phyloP scores from a whole-genome alignment of 2,113 vertebrate genomes.

The Gallinago jamesoni region DNA sequence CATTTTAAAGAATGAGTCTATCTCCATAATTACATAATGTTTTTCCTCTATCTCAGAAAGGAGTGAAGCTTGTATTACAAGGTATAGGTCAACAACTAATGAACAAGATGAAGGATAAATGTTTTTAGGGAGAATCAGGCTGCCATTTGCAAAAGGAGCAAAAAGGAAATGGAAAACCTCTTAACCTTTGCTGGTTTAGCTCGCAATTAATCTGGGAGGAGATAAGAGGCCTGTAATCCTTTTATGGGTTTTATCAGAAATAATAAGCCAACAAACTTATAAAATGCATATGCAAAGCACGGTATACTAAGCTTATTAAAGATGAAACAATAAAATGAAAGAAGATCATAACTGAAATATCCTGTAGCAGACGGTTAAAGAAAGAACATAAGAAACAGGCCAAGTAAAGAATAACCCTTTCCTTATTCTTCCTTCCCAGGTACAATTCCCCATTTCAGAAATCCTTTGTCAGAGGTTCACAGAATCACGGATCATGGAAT shows the following conservation, averaged over 20 bases:
- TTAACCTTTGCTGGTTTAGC: slow-evolving; percentile 45
- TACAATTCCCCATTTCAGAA: not conserved
- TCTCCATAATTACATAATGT: not conserved
- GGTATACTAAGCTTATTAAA: slow-evolving; percentile 37
- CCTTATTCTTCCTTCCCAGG: not conserved
- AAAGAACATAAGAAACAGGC: not conserved
- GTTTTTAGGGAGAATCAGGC: not conserved
- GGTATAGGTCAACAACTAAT: slow-evolving; percentile 28
- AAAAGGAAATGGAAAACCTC: slow-evolving; percentile 28
- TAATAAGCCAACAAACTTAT: not conserved
- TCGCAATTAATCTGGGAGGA: slow-evolving; percentile 34
- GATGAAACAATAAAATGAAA: slow-evolving; percentile 32
- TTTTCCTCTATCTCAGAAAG: not conserved
- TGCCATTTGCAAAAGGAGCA: not conserved
- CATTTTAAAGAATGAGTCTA: not conserved
- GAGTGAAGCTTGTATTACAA: not conserved
- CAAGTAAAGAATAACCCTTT: not conserved
- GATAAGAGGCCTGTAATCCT: slow-evolving; percentile 45
- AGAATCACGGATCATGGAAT: no score
- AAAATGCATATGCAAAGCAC: not conserved
- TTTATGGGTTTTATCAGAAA: slow-evolving; percentile 45
- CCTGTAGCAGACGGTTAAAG: not conserved
- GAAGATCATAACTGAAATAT: not conserved
- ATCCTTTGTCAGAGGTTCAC: not conserved
- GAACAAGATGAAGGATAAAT: slow-evolving; percentile 13